phyloP scores from a whole-genome alignment of 2,888 invertebrate species.

The Melipona beecheii region DNA sequence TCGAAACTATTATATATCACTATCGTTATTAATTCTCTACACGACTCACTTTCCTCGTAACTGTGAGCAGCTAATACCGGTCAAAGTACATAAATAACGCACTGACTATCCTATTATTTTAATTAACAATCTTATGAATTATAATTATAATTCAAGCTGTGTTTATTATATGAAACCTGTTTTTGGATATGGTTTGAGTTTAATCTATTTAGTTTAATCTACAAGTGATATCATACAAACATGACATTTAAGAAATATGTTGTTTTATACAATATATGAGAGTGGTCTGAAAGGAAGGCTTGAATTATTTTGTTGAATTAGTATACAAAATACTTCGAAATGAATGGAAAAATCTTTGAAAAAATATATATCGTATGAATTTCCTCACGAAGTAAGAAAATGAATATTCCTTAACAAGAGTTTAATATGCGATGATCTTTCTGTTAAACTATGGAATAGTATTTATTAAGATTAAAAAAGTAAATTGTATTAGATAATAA shows the following conservation, averaged over 20 bases:
- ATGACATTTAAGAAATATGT: background rate
- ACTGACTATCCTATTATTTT: background rate
- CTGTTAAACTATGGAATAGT: background rate
- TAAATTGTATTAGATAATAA: too few species aligned
- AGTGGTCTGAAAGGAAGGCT: background rate
- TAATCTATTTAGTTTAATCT: background rate
- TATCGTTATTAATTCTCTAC: slow-evolving; percentile 11
- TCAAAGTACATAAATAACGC: background rate
- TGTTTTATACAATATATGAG: background rate
- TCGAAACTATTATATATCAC: background rate
- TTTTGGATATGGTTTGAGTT: background rate
- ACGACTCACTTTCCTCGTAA: background rate
- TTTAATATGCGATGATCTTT: background rate
- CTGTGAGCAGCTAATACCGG: background rate
- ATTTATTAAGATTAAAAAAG: background rate
- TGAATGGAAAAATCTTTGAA: too few species aligned
- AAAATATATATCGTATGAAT: too few species aligned
- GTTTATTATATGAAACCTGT: background rate
- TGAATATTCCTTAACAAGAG: background rate
- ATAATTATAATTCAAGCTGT: background rate
- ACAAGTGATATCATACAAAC: background rate
- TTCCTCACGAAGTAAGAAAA: too few species aligned
- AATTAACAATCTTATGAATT: background rate
- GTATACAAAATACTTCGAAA: too few species aligned
- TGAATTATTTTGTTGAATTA: background rate